A percentile compares a stretch with the other conserved stretches of the same genome.
These are phyloP conservation scores for Osmerus mordax DNA, from an alignment of 2,113 vertebrate species.

Conservation along the genomic window DNA sequence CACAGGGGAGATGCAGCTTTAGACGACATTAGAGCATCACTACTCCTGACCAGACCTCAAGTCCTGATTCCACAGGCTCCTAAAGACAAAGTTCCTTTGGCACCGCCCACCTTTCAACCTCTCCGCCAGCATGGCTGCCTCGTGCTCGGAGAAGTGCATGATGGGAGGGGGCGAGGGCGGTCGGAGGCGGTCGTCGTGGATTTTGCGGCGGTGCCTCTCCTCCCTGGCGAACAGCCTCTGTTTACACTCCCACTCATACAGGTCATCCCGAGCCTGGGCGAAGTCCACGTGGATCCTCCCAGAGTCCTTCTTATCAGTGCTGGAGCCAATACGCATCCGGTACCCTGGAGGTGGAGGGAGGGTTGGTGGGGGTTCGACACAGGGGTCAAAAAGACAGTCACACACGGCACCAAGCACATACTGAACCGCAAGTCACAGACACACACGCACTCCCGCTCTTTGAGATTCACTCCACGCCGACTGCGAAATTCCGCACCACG, in stretches of 20 bases:
- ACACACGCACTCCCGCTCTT: background rate
- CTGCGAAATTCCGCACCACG: too few relatives aligned
- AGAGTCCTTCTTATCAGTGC: conserved; percentile 89
- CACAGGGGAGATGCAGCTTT: background rate
- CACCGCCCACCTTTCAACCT: conserved; percentile 85
- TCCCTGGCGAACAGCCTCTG: conserved; percentile 85
- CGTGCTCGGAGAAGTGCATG: conserved; percentile 88
- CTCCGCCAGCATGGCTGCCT: conserved; percentile 83
- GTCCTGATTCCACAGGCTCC: conserved; percentile 8
- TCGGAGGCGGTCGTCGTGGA: conserved; percentile 81
- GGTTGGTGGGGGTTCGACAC: too few relatives aligned
- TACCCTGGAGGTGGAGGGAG: conserved; percentile 72
- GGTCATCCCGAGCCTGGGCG: conserved; percentile 86
- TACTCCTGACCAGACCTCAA: background rate
- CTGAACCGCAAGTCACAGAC: background rate
- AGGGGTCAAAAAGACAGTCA: background rate
- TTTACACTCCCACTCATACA: conserved; percentile 90
- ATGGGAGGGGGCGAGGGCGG: conserved; percentile 84
- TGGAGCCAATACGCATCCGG: conserved; percentile 87
- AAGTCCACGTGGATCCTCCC: conserved; percentile 90
- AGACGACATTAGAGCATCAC: background rate
- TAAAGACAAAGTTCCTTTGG: background rate
- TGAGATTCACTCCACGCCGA: too few relatives aligned
- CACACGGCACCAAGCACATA: background rate
- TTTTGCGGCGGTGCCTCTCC: conserved; percentile 82